These are phyloP conservation scores for Allygus modestus DNA, from an alignment of 2,888 invertebrate species.

Conservation along the genomic window DNA sequence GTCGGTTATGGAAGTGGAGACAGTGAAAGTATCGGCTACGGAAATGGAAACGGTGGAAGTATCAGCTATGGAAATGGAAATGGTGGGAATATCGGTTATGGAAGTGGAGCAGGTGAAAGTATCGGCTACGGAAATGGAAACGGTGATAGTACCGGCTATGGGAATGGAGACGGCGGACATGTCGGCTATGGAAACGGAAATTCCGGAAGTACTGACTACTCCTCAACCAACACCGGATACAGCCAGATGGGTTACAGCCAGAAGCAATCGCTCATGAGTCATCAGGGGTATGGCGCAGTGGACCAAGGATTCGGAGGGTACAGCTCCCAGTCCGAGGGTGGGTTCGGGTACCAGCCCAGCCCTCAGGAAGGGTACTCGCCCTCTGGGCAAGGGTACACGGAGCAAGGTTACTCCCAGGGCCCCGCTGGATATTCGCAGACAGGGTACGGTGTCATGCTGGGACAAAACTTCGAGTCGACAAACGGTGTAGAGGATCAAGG, in stretches of 20 bases:
- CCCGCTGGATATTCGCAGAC: background rate
- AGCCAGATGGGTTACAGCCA: background rate
- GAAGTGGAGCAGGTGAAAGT: too few relatives aligned
- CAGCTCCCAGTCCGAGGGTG: background rate
- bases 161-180: too few relatives aligned
- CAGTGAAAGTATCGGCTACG: background rate
- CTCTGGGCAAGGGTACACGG: background rate
- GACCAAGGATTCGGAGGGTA: background rate
- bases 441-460: background rate
- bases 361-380: background rate
- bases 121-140: too few relatives aligned
- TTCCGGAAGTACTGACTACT: slow-evolving; percentile 10
- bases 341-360: background rate
- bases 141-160: too few relatives aligned
- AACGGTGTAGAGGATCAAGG: background rate
- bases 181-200: too few relatives aligned
- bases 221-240: background rate
- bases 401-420: background rate
- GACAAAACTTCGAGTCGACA: slow-evolving; percentile 25
- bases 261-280: background rate
- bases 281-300: background rate
- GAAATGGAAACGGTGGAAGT: background rate
- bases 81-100: too few relatives aligned
- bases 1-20: background rate
- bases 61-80: too few relatives aligned